Base-by-base conservation (phyloP, 2,888 invertebrate genomes). In the Epicampocera succincta region DNA sequence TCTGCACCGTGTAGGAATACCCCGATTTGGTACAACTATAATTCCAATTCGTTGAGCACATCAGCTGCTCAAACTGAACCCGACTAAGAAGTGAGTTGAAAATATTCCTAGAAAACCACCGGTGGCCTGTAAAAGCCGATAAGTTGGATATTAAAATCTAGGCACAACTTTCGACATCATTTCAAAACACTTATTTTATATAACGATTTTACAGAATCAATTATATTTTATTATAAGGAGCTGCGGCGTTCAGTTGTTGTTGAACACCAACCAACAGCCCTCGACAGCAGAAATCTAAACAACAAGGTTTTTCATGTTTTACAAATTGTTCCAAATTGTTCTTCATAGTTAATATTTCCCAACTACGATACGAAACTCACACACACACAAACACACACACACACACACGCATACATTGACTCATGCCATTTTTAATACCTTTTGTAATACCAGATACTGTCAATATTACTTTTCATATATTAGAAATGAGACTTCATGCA, bases 391-490 rank as follows among this genome's bases (percentile, higher is more conserved):
- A 19, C 6, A 58, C 15, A 33, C 15, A 8, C 38, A n/a, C 15
- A 8, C 12, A 19, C 6, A 58, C 15, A 33, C 15, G 2, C 38
- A n/a, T 25, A 8, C 12, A 52, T 66, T 9, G 8, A 33, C 33
- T 8, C 33, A 33, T 33, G 9, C 33, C 33, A 33, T 5, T 9
- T 38, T n/a, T 54, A 74, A 74, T 65, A 56, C 54, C 56, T 65
- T n/a, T 74, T 74, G 54, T 65, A 65, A 74, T 56, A 65, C 38
- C n/a, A n/a, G n/a, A n/a, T 63, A 46, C 21, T 68, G 75, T 75
- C 75, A 75, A 60, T 75, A 50, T 50, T 68, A 60, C 75, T 68
- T 60, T 52, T 52, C 11, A 63, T 33, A 65, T 74, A 33, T 17
- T 68, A 50, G 60, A 68, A 48, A 21, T 33, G 33, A 13, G 60